A percentile compares a stretch with the other conserved stretches of the same genome.
Evolutionary conservation across 1,140 invertebrate species (phyloP).

Genomic region (Charaxes varanes): DNA sequence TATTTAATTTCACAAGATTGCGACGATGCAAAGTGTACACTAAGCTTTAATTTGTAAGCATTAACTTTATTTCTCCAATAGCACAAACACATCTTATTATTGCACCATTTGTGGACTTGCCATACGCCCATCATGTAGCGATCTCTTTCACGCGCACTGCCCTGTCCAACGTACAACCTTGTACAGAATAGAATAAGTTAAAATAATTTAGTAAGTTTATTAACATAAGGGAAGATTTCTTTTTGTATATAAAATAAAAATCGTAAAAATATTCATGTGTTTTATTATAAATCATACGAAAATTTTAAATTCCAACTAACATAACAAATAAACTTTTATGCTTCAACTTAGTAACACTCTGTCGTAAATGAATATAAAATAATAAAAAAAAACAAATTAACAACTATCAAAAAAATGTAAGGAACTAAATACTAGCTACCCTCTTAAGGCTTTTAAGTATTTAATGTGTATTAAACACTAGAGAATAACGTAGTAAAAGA

Average conservation of each 20-base stretch:
- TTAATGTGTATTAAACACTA: too few species aligned
- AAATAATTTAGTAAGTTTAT: conserved; percentile 57
- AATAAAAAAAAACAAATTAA: too few species aligned
- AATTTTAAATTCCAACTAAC: too few species aligned
- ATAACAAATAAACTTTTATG: too few species aligned
- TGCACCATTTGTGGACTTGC: conserved; percentile 22
- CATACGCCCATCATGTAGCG: conserved; percentile 24
- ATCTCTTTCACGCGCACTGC: conserved; percentile 41
- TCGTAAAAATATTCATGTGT: conserved; percentile 7
- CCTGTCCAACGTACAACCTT: conserved; percentile 48
- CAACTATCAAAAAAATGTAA: too few species aligned
- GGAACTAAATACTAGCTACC: too few species aligned
- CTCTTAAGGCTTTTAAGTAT: too few species aligned
- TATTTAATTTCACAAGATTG: too few species aligned
- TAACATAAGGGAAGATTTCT: conserved; percentile 57
- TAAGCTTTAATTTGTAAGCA: not conserved
- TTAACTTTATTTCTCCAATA: conserved; percentile 2
- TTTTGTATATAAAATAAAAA: conserved; percentile 72
- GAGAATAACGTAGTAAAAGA: too few species aligned
- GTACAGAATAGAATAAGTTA: conserved; percentile 58
- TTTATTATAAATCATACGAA: too few species aligned
- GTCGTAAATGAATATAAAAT: too few species aligned
- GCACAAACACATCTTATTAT: conserved; percentile 7
- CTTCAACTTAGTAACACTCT: too few species aligned
- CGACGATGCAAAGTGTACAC: not conserved